A percentile compares a stretch with the other conserved stretches of the same genome.
Conservation (phyloP, 1,140 invertebrate genomes). For the Penaeus chinensis region DNA sequence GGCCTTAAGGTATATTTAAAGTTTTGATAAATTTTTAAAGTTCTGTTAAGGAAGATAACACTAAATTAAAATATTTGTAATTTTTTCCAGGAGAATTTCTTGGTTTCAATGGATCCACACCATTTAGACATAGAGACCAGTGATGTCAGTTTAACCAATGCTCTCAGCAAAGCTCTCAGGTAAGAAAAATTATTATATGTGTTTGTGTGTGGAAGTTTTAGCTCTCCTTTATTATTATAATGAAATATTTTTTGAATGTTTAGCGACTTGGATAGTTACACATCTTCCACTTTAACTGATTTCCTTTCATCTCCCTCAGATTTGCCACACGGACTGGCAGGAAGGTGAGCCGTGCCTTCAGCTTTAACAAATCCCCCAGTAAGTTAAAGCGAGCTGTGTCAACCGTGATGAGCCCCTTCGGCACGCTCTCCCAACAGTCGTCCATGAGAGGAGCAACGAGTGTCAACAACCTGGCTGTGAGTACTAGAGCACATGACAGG, state of each 20-base stretch:
- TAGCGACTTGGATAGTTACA: no score
- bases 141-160: conserved; percentile 81
- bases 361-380: conserved; percentile 93
- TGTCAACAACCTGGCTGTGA: conserved; percentile 62
- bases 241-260: no score
- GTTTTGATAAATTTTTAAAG: no score
- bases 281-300: neutral
- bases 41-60: no score
- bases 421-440: conserved; percentile 52
- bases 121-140: conserved; percentile 86
- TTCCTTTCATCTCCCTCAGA: conserved; percentile 64
- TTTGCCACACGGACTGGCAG: conserved; percentile 77
- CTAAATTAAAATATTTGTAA: conserved; percentile 6
- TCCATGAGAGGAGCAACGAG: conserved; percentile 59
- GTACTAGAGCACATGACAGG: conserved; percentile 24
- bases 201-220: no score
- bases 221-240: no score
- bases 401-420: conserved; percentile 87
- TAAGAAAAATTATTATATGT: conserved; percentile 66
- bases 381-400: conserved; percentile 93
- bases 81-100: conserved; percentile 79
- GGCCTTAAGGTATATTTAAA: no score
- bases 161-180: conserved; percentile 85
- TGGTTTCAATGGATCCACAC: conserved; percentile 79
- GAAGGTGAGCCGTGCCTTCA: conserved; percentile 92